Conservation (phyloP, 37 sponge, comb jelly and placozoan species). For the Hormiphora californensis region DNA sequence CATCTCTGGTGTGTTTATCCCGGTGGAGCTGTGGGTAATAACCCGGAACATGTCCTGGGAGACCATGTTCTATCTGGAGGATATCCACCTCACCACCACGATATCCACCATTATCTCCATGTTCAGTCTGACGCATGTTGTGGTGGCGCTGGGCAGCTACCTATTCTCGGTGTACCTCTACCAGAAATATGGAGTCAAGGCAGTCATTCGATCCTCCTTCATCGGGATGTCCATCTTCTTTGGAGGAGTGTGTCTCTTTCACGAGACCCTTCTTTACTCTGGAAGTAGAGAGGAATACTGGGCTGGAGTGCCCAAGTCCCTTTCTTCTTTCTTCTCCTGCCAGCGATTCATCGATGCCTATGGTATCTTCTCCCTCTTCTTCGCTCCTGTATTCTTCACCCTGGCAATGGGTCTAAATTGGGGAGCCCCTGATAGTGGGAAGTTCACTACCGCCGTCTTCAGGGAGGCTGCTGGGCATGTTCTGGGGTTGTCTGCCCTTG, state of each 20-base stretch:
- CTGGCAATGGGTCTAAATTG: background rate
- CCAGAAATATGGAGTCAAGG: background rate
- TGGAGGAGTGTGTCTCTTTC: background rate
- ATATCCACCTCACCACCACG: background rate
- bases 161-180: background rate
- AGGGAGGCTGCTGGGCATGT: background rate
- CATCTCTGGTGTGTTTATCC: background rate
- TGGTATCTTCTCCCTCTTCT: background rate
- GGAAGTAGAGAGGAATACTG: background rate
- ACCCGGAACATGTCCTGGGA: background rate
- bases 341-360: background rate
- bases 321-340: background rate
- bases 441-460: background rate
- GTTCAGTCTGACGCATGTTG: background rate
- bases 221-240: background rate
- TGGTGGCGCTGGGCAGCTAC: background rate
- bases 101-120: background rate
- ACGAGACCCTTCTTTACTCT: background rate
- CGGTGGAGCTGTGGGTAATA: background rate
- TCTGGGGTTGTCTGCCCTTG: background rate
- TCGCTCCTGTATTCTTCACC: background rate
- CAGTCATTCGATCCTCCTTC: background rate
- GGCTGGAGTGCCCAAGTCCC: background rate
- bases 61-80: background rate
- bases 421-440: background rate